Evolutionary conservation across 2,888 invertebrate species (phyloP).

Genomic region (Drosophila setosimentum): DNA sequence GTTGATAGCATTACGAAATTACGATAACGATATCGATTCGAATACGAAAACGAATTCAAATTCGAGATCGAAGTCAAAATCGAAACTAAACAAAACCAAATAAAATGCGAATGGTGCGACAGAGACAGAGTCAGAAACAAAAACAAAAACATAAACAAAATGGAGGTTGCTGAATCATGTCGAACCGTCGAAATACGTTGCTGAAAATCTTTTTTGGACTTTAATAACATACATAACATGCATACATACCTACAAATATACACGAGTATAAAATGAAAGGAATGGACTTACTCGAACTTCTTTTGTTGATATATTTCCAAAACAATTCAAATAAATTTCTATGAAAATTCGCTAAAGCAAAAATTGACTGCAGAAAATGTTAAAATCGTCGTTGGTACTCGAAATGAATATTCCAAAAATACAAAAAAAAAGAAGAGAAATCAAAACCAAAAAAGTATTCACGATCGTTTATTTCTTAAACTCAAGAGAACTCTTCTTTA

Average conservation of each 20-base stretch:
- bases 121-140: constrained; percentile 57
- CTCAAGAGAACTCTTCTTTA: constrained; percentile 64
- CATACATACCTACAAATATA: constrained; percentile 34
- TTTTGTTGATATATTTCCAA: constrained; percentile 30
- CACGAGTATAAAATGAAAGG: constrained; percentile 27
- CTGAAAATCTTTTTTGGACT: constrained; percentile 74
- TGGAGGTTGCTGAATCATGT: constrained; percentile 76
- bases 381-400: constrained; percentile 64
- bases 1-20: constrained; percentile 64
- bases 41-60: constrained; percentile 19
- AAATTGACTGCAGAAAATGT: constrained; percentile 60
- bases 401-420: constrained; percentile 31
- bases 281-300: constrained; percentile 23
- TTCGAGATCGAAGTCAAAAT: constrained; percentile 20
- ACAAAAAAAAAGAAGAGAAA: constrained; percentile 11
- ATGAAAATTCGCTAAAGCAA: constrained; percentile 15
- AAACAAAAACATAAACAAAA: constrained; percentile 25
- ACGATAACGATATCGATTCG: constrained; percentile 22
- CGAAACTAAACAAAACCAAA: constrained; percentile 47
- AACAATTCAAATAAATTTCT: constrained; percentile 23
- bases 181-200: constrained; percentile 77
- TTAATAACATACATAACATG: constrained; percentile 52
- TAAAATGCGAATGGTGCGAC: constrained; percentile 75
- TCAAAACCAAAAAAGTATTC: constrained; percentile 25
- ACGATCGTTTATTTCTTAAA: constrained; percentile 50